Evolutionary conservation across 2,113 vertebrate genomes (phyloP).

Genomic region (Sebastes fasciatus): DNA sequence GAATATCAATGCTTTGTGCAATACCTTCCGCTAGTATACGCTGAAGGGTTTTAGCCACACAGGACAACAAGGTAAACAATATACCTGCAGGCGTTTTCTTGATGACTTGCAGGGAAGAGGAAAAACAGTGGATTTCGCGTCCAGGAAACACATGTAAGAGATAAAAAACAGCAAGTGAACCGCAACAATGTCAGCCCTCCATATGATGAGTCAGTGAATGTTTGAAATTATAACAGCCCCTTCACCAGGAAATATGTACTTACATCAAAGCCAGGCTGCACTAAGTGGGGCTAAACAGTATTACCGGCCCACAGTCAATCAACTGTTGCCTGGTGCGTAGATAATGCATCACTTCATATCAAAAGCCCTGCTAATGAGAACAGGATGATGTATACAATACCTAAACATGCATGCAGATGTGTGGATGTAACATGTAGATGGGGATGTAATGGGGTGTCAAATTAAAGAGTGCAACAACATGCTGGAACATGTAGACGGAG

Average conservation of each 20-base stretch:
- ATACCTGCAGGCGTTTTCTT: constrained; percentile 66
- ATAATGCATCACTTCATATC: constrained; percentile 83
- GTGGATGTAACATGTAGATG: constrained; percentile 66
- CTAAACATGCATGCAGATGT: constrained; percentile 69
- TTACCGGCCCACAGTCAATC: constrained; percentile 77
- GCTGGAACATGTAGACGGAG: constrained; percentile 34
- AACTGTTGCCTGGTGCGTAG: constrained; percentile 72
- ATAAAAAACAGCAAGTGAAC: constrained; percentile 71
- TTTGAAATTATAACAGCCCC: constrained; percentile 80
- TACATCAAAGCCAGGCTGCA: constrained; percentile 78
- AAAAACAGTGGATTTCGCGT: constrained; percentile 61
- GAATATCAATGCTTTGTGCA: constrained; percentile 68
- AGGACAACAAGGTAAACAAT: constrained; percentile 59
- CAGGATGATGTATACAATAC: constrained; percentile 75
- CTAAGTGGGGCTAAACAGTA: constrained; percentile 74
- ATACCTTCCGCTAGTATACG: constrained; percentile 48
- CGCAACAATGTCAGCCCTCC: constrained; percentile 73
- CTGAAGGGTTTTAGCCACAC: constrained; percentile 40
- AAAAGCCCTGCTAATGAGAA: constrained; percentile 79
- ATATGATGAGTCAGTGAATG: constrained; percentile 78
- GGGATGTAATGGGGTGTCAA: constrained; percentile 67
- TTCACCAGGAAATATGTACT: constrained; percentile 82
- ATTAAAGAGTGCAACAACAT: constrained; percentile 56
- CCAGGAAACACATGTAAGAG: constrained; percentile 74
- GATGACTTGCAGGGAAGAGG: constrained; percentile 62